Base-by-base conservation (phyloP, 2,797 vertebrate species). In the Labeo calbasu region DNA sequence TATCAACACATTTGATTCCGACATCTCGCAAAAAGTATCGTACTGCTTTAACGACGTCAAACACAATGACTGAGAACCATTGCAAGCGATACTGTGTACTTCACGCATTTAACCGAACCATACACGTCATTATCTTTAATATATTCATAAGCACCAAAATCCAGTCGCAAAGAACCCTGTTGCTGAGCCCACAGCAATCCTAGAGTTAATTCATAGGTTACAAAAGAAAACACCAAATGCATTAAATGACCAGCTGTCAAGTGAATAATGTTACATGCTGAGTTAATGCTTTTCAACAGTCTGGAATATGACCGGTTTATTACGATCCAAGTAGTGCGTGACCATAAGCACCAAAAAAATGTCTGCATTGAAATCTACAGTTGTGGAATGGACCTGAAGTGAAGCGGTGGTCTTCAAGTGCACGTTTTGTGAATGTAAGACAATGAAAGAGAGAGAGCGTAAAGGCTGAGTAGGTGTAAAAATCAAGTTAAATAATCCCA, bases 311-410 rank as follows among this genome's bases (percentile, higher is more conserved):
- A 78, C 23, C 51, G 32, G 25, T 79, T 80, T n/a, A 72, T 57
- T 70, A 69, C 73, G n/a, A 72, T 79, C 28, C 19, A 72, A 79
- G 72, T 83, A 83, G 83, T 83, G 69, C 81, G 75, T 36, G 13
- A 25, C 48, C 21, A 66, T 77, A 82, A 88, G 88, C 88, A 88
- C 88, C 88, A 88, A 73, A 88, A 88, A 61, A 25, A 84, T 46
- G 72, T 72, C 69, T 82, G 63, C 46, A 53, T 84, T 69, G 84
- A 80, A 82, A 78, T 77, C 84, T 85, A 83, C 57, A 68, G 82
- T 82, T 84, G 79, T 68, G 86, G 79, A 87, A 86, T 82, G 71
- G 71, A 89, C 84, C 82, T 87, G 82, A 86, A 83, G 77, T 85
- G 80, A 55, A 55, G 50, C 21, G 6, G 57, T 85, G 61, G 59